Base-by-base conservation (phyloP, 2,888 invertebrate genomes). In the Macaria liturata region DNA sequence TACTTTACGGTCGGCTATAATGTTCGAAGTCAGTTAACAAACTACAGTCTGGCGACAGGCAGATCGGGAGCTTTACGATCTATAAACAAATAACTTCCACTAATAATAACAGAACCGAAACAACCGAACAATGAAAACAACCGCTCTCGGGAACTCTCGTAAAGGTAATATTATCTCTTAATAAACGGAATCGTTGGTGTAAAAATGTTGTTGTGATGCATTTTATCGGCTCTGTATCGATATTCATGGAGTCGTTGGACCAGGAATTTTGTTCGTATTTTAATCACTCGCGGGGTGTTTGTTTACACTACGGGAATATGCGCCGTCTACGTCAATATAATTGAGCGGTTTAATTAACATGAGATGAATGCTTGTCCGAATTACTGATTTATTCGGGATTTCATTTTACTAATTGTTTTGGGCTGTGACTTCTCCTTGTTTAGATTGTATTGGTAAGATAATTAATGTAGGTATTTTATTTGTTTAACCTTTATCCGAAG, bases 121-220 rank as follows among this genome's bases (percentile, higher is more conserved):
- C 86, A 86, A 86, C 84, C 87, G 85, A 84, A 88, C 88, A 87
- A 84, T 88, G 85, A 86, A 89, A 89, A 86, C 84, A 83, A 81
- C 80, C 76, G 78, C 84, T 81, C 74, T 68, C 78, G 73, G 79
- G 78, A 80, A 81, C 75, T 80, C 83, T 83, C 88, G 83, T 90
- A 90, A 89, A 89, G 90, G 91, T 90, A 86, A 83, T 84, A 86
- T 89, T 88, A 90, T 89, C 85, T 90, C 90, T 89, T 86, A 87
- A 90, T 91, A 90, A 90, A 88, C 80, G 73, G 74, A 88, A 84
- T 83, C 83, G 74, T 71, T 70, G 76, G 78, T 72, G 77, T 88
- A 86, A 89, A 89, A 90, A 83, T 82, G 80, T 82, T 84, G 80
- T 83, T 83, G 76, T 80, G 73, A 76, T 84, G 79, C 81, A 80